These are phyloP conservation scores for Darevskia nairensis DNA, from an alignment of 2,797 vertebrate genomes.

Conservation along the genomic window DNA sequence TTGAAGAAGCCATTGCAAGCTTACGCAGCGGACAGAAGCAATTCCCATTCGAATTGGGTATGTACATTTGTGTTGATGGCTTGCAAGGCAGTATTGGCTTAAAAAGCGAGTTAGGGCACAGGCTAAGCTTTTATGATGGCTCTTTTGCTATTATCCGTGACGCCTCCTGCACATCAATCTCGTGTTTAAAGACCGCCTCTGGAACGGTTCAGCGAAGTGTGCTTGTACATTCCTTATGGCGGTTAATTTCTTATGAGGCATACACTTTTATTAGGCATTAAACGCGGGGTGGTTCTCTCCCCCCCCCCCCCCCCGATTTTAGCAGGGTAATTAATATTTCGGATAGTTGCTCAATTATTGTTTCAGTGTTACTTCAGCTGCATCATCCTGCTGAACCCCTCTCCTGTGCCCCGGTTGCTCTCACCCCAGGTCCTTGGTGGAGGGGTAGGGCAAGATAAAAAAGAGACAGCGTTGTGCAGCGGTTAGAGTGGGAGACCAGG, in stretches of 20 bases:
- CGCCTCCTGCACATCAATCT: not conserved
- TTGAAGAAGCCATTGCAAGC: constrained; percentile 36
- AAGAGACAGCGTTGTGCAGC: too few relatives aligned
- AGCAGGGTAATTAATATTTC: constrained; percentile 69
- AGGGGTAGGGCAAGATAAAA: too few relatives aligned
- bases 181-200: constrained; percentile 18
- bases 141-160: constrained; percentile 18
- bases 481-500: too few relatives aligned
- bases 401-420: too few relatives aligned
- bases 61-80: constrained; percentile 30
- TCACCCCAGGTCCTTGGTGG: too few relatives aligned
- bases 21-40: constrained; percentile 17
- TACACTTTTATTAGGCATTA: constrained; percentile 65
- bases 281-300: constrained; percentile 44
- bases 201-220: constrained; percentile 46
- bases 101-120: not conserved
- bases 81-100: too few relatives aligned
- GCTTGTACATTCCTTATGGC: constrained; percentile 41
- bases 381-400: not conserved
- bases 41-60: constrained; percentile 33
- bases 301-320: constrained; percentile 54
- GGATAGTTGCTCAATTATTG: constrained; percentile 36
- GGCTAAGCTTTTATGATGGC: constrained; percentile 17
- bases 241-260: constrained; percentile 61
- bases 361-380: constrained; percentile 52